Evolutionary conservation across 2,797 vertebrate species (phyloP).

Genomic region (Sciurus carolinensis): DNA sequence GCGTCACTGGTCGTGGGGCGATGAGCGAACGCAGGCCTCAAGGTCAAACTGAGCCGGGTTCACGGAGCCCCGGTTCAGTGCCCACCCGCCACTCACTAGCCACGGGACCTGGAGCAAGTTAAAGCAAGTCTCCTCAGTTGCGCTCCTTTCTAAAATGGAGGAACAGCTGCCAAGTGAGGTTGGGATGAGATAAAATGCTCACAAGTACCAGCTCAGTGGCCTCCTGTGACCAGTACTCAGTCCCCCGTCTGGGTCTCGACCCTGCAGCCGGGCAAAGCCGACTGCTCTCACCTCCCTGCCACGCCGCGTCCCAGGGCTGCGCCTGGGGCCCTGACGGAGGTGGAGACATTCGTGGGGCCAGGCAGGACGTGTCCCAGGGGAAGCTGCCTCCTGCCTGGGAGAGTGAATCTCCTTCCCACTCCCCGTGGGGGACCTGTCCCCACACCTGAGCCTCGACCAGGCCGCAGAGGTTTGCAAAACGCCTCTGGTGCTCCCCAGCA

Average conservation of each 20-base stretch:
- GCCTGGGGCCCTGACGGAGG: background rate
- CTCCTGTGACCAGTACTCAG: fast-evolving
- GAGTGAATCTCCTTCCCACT: conserved; percentile 53
- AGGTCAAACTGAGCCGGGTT: background rate
- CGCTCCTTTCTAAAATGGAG: background rate
- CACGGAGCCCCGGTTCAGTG: background rate
- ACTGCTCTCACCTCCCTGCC: fast-evolving
- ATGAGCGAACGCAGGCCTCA: background rate
- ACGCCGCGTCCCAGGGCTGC: fast-evolving
- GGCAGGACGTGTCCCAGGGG: conserved; percentile 34
- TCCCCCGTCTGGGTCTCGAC: no score
- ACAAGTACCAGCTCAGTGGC: fast-evolving
- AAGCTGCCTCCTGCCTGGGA: conserved; percentile 70
- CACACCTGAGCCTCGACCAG: conserved; percentile 47
- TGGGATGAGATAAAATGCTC: background rate
- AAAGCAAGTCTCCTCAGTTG: background rate
- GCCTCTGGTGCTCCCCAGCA: background rate
- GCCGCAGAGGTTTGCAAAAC: conserved; percentile 28
- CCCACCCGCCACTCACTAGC: background rate
- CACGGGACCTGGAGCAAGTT: background rate
- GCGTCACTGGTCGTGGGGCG: background rate
- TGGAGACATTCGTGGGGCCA: background rate
- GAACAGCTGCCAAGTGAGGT: background rate
- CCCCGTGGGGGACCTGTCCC: conserved; percentile 34
- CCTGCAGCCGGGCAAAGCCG: no score